Evolutionary conservation across 2,113 vertebrate species (phyloP).

Genomic region (Electrona antarctica): DNA sequence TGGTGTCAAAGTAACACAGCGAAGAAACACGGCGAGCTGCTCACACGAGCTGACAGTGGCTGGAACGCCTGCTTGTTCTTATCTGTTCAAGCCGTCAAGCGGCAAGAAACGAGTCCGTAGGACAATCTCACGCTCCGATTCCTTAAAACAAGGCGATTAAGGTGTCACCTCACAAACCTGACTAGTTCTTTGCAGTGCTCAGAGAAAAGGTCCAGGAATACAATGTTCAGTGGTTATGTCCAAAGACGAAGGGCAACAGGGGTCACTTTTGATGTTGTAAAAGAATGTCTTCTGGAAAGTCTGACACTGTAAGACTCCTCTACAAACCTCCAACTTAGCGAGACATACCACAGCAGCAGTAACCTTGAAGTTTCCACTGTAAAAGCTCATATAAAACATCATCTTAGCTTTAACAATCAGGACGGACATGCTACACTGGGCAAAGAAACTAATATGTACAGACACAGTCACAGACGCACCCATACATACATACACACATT

Average conservation of each 20-base stretch:
- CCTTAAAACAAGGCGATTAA: no score
- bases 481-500: slow-evolving; percentile 30
- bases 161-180: not conserved
- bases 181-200: not conserved
- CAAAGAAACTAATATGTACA: slow-evolving; percentile 35
- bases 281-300: slow-evolving; percentile 9
- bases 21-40: slow-evolving; percentile 3
- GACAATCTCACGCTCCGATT: no score
- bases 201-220: not conserved
- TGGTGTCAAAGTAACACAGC: slow-evolving; percentile 14
- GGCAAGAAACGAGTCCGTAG: no score
- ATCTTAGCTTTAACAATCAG: slow-evolving; percentile 21
- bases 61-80: not conserved
- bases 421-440: slow-evolving; percentile 19
- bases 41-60: not conserved
- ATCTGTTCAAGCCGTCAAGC: not conserved
- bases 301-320: slow-evolving; percentile 33
- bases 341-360: slow-evolving; percentile 33
- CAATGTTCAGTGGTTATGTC: not conserved
- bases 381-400: slow-evolving; percentile 61
- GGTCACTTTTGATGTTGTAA: slow-evolving; percentile 5
- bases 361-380: slow-evolving; percentile 64
- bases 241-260: slow-evolving; percentile 5
- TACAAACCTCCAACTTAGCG: slow-evolving; percentile 13
- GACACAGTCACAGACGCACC: slow-evolving; percentile 19